Base-by-base conservation (phyloP, 2,888 invertebrate species). In the Acrobeloides nanus region DNA sequence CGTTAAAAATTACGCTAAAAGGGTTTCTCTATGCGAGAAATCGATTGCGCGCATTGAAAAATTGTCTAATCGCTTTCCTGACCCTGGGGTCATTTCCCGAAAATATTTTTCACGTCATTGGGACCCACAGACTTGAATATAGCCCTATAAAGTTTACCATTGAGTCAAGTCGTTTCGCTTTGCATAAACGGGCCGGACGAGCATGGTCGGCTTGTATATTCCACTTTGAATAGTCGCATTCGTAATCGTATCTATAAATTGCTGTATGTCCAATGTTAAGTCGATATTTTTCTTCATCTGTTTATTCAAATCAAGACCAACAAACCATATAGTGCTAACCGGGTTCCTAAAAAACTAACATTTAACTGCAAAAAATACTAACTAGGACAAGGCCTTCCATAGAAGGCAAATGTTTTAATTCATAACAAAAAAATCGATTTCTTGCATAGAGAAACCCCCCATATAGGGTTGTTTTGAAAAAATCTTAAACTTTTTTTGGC, bases 301-400 rank as follows among this genome's bases (percentile, higher is more conserved):
- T 78, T 87, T 88, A 66, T 85, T 84, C 74, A 97, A 90, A 57
- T 86, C 84, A 42, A 97, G 80, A 0, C 97, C 97, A 67, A 99
- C 89, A 77, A 95, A 95, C 97, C 97, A 99, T 85, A 57, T 17
- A 5, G 86, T 85, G 74, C 86, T 84, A 59, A 81, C 81, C 58
- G 80, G 81, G 27, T 80, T 80, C 62, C 66, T 76, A 70, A 43
- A 64, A 59, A 24, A 10, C 10, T n/a, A n/a, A n/a, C n/a, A n/a
- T n/a, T n/a, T n/a, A 10, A n/a, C 8, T 35, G 17, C 35, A n/a
- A 7, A 35, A n/a, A 10, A 10, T 35, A 7, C n/a, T n/a, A n/a
- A n/a, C n/a, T n/a, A n/a, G n/a, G n/a, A n/a, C n/a, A n/a, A n/a
- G n/a, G n/a, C n/a, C n/a, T 7, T 10, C n/a, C 35, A 20, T 10